Evolutionary conservation across 1,140 invertebrate species (phyloP).

Genomic region (Drosophila truncata): DNA sequence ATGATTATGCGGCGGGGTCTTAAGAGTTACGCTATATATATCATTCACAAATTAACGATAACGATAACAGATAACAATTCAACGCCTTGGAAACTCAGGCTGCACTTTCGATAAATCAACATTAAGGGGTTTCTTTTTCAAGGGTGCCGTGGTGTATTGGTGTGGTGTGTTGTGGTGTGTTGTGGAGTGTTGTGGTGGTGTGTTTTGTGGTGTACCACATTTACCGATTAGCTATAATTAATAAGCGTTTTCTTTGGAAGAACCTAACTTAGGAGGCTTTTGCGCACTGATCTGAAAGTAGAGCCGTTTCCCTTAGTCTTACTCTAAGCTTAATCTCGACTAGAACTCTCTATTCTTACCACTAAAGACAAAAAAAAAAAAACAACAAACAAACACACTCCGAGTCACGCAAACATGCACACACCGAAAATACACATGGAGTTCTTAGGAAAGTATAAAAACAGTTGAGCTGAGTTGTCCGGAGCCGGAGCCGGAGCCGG

Average conservation of each 20-base stretch:
- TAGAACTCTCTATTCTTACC: constrained; percentile 1
- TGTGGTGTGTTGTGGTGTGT: not conserved
- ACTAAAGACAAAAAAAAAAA: constrained; percentile 5
- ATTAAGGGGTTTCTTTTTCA: not conserved
- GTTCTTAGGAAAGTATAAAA: constrained; percentile 80
- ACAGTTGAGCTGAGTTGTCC: constrained; percentile 52
- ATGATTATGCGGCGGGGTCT: constrained; percentile 48
- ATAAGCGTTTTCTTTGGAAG: constrained; percentile 81
- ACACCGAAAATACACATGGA: constrained; percentile 12
- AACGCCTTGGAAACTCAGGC: constrained; percentile 34
- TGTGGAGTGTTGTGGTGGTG: not conserved
- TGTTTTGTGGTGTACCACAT: constrained; percentile 7
- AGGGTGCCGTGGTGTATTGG: constrained; percentile 1
- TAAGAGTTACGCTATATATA: constrained; percentile 42
- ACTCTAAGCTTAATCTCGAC: constrained; percentile 28
- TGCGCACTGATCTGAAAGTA: constrained; percentile 50
- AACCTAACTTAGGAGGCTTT: constrained; percentile 71
- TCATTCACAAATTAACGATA: constrained; percentile 59
- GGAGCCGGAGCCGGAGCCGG: too few species aligned
- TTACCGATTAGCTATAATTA: constrained; percentile 68
- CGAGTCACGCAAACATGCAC: constrained; percentile 17
- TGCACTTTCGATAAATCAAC: constrained; percentile 39
- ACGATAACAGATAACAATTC: constrained; percentile 53
- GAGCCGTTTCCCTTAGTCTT: constrained; percentile 25
- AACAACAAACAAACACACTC: not conserved